Conservation (phyloP, 2,113 vertebrate genomes). For the Kryptolebias marmoratus region DNA sequence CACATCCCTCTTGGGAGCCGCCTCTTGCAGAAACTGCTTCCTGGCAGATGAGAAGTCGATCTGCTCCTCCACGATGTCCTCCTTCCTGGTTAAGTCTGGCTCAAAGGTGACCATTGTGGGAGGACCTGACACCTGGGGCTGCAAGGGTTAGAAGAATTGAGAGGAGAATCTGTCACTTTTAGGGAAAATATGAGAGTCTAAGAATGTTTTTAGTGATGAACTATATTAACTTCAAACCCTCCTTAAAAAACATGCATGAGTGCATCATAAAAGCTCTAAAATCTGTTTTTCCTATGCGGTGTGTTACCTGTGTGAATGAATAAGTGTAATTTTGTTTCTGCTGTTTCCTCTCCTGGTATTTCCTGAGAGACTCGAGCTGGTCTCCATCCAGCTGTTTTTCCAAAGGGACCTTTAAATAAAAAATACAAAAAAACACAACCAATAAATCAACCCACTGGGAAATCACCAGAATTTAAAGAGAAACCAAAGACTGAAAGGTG, state of each 20-base stretch:
- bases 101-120: conserved; percentile 67
- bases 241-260: neutral
- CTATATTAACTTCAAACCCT: neutral
- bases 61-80: conserved; percentile 91
- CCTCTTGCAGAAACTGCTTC: conserved; percentile 89
- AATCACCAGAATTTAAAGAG: neutral
- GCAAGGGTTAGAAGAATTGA: neutral
- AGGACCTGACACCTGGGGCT: conserved; percentile 64
- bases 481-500: neutral
- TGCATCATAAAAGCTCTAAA: neutral
- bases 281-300: conserved; percentile 16
- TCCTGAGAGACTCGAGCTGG: conserved; percentile 91
- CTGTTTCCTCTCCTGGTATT: conserved; percentile 95
- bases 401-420: conserved; percentile 69
- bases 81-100: conserved; percentile 79
- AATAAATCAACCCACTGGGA: neutral
- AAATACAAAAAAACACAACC: neutral
- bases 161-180: neutral
- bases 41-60: conserved; percentile 93
- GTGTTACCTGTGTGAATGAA: conserved; percentile 61
- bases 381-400: conserved; percentile 94
- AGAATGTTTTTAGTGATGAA: neutral
- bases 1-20: conserved; percentile 80
- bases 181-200: neutral
- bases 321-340: conserved; percentile 67